Conservation (phyloP, 2,113 vertebrate species). For the Thamnophis sirtalis region DNA sequence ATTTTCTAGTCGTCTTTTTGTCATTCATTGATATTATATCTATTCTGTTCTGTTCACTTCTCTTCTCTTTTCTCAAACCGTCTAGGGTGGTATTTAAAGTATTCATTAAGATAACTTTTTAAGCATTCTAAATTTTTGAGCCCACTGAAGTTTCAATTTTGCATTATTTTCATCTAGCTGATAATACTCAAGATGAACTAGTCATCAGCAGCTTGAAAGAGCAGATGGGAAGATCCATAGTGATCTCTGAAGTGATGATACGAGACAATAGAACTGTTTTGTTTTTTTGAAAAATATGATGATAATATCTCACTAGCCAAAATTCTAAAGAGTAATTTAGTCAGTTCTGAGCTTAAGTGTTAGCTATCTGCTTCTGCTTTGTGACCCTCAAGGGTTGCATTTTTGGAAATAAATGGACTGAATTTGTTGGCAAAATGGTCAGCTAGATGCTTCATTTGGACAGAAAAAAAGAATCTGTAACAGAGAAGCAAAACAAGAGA, state of each 20-base stretch:
- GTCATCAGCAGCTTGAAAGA: background rate
- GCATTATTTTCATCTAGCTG: background rate
- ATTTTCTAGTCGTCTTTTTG: background rate
- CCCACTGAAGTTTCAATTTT: background rate
- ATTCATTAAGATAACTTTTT: background rate
- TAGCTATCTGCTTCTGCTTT: background rate
- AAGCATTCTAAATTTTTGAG: background rate
- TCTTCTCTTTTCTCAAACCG: background rate
- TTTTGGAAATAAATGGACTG: conserved; percentile 8
- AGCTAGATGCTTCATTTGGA: background rate
- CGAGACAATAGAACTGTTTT: background rate
- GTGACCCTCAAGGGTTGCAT: background rate
- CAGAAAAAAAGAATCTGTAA: background rate
- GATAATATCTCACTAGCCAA: background rate
- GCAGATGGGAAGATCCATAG: conserved; percentile 5
- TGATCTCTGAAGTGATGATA: background rate
- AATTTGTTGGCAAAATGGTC: background rate
- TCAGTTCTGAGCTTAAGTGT: background rate
- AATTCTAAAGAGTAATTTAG: conserved; percentile 1
- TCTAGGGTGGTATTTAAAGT: background rate
- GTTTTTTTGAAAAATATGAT: background rate
- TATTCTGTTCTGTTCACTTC: no score
- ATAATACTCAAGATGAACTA: background rate
- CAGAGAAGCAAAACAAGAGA: background rate
- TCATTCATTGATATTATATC: background rate